A percentile compares a stretch with the other conserved stretches of the same genome.
These are phyloP conservation scores for Collichthys lucidus DNA, from an alignment of 2,113 vertebrate genomes.

Conservation along the genomic window DNA sequence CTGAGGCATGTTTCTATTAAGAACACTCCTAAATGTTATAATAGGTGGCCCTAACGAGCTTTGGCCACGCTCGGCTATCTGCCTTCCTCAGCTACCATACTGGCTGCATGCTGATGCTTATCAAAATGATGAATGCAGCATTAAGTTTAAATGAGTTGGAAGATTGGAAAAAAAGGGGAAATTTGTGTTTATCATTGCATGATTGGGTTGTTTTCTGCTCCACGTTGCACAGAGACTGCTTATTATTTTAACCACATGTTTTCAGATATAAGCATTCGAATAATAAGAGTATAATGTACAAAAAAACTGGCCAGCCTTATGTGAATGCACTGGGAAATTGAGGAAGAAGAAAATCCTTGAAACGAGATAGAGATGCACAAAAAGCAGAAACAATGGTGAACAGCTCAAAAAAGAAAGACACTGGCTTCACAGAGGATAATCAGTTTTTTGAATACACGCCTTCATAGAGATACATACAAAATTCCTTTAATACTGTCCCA, in stretches of 20 bases:
- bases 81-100: slow-evolving; percentile 62
- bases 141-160: slow-evolving; percentile 85
- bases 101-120: slow-evolving; percentile 76
- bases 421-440: slow-evolving; percentile 14
- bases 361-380: slow-evolving; percentile 23
- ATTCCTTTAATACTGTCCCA: slow-evolving; percentile 29
- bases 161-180: slow-evolving; percentile 71
- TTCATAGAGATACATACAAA: slow-evolving; percentile 16
- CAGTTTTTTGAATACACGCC: slow-evolving; percentile 2
- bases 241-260: slow-evolving; percentile 81
- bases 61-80: slow-evolving; percentile 54
- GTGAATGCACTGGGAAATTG: slow-evolving; percentile 57
- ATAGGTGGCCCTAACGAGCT: slow-evolving; percentile 81
- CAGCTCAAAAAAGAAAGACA: slow-evolving; percentile 41
- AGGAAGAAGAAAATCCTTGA: slow-evolving; percentile 46
- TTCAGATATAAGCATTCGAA: slow-evolving; percentile 64
- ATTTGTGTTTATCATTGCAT: slow-evolving; percentile 70
- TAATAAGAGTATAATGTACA: slow-evolving; percentile 71
- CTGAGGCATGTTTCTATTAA: slow-evolving; percentile 80
- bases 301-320: slow-evolving; percentile 49
- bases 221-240: slow-evolving; percentile 74
- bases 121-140: slow-evolving; percentile 82
- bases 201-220: slow-evolving; percentile 80
- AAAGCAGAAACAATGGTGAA: slow-evolving; percentile 52
- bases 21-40: slow-evolving; percentile 76